These are phyloP conservation scores for Protula sp. DNA, from an alignment of 2,888 invertebrate species.

Conservation along the genomic window DNA sequence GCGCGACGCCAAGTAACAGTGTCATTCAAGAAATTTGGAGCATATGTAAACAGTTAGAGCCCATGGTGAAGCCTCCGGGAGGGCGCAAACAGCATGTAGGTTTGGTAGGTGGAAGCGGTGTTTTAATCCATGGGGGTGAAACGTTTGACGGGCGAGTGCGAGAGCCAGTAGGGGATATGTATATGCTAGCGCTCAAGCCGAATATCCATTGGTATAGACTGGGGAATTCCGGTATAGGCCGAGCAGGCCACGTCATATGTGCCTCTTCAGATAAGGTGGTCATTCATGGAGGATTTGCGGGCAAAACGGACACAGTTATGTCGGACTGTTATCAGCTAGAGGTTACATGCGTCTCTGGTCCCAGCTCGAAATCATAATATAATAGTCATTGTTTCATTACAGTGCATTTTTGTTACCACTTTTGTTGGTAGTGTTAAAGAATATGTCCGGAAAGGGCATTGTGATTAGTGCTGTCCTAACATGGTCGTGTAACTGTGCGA, in stretches of 20 bases:
- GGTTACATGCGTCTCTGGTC: no score
- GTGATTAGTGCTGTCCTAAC: no score
- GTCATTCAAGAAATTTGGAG: not conserved
- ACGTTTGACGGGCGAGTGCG: slow-evolving; percentile 47
- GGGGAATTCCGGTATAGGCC: slow-evolving; percentile 29
- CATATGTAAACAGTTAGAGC: slow-evolving; percentile 5
- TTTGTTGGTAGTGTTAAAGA: no score
- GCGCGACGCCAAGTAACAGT: not conserved
- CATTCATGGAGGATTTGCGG: slow-evolving; percentile 46
- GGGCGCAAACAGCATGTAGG: slow-evolving; percentile 47
- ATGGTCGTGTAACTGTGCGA: no score
- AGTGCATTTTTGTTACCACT: no score
- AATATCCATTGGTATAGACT: slow-evolving; percentile 32
- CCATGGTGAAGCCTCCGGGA: slow-evolving; percentile 38
- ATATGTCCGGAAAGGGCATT: no score
- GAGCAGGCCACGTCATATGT: slow-evolving; percentile 44
- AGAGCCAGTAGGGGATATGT: slow-evolving; percentile 48
- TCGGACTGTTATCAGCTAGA: no score
- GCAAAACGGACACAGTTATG: no score
- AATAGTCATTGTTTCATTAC: no score
- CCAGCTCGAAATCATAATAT: no score
- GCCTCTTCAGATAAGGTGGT: slow-evolving; percentile 29
- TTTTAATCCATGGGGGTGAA: slow-evolving; percentile 46
- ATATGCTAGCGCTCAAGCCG: slow-evolving; percentile 30
- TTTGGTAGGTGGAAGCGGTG: slow-evolving; percentile 29